phyloP scores from a whole-genome alignment of 2,888 invertebrate species.

The Copidosoma aretas region DNA sequence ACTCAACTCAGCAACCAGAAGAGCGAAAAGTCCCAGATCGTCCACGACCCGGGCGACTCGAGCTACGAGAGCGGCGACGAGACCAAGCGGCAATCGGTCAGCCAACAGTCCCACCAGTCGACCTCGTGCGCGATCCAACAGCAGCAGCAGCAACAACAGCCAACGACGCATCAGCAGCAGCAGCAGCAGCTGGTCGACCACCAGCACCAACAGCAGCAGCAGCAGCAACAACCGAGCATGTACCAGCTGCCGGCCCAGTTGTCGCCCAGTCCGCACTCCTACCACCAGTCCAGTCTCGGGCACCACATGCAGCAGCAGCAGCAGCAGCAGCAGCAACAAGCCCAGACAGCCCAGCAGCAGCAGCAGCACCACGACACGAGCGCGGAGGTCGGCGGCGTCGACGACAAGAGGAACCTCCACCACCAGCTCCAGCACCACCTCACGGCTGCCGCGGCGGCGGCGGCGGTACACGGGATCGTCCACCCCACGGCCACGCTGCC shows the following conservation, averaged over 20 bases:
- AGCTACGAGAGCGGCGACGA: conserved; percentile 61
- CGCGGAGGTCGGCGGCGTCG: conserved; percentile 52
- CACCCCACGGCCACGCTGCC: conserved; percentile 58
- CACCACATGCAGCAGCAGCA: conserved; percentile 58
- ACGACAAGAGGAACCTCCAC: conserved; percentile 59
- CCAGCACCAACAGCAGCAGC: conserved; percentile 37
- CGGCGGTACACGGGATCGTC: conserved; percentile 54
- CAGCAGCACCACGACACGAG: conserved; percentile 49
- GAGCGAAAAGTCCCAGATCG: conserved; percentile 57
- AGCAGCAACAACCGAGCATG: conserved; percentile 56
- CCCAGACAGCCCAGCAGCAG: conserved; percentile 43
- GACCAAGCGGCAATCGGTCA: conserved; percentile 52
- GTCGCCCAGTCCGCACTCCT: conserved; percentile 58
- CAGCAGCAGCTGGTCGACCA: conserved; percentile 50
- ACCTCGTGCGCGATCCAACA: conserved; percentile 46
- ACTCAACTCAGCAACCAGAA: conserved; percentile 60
- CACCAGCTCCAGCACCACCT: conserved; percentile 59
- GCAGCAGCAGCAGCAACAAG: conserved; percentile 47
- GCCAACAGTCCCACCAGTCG: conserved; percentile 42
- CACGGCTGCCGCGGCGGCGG: conserved; percentile 44
- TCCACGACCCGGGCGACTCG: conserved; percentile 55
- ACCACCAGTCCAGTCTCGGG: conserved; percentile 55
- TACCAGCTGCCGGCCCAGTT: conserved; percentile 57
- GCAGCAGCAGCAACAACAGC: conserved; percentile 45
- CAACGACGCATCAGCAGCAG: conserved; percentile 42